Evolutionary conservation across 2,797 vertebrate species (phyloP).

Genomic region (Furcifer pardalis): DNA sequence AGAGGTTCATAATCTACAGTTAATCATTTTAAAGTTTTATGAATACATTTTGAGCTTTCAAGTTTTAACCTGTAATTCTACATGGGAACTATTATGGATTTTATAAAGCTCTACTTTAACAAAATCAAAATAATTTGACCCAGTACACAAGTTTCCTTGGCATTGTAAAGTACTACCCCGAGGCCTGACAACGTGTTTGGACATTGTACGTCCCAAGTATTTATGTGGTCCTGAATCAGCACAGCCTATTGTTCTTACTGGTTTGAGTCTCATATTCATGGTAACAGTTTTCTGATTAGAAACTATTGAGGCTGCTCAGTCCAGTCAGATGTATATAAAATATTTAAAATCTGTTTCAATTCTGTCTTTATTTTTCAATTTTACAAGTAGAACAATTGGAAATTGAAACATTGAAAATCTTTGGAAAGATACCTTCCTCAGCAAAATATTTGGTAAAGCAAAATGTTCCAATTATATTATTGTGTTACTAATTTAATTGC

Average conservation of each 20-base stretch:
- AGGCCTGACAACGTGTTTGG: not conserved
- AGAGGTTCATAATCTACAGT: conserved; percentile 15
- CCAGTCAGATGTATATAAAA: not conserved
- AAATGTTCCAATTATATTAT: not conserved
- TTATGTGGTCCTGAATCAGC: not conserved
- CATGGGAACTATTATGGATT: not conserved
- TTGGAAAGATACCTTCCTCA: not conserved
- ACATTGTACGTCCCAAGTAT: not conserved
- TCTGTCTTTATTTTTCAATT: too few species aligned
- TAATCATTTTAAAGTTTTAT: conserved; percentile 29
- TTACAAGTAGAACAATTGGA: too few species aligned
- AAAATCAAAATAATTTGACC: not conserved
- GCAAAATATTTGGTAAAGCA: not conserved
- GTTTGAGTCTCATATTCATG: not conserved
- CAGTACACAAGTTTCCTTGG: not conserved
- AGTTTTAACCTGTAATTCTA: not conserved
- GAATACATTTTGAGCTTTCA: not conserved
- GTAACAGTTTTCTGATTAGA: not conserved
- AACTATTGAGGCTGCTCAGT: not conserved
- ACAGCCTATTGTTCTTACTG: not conserved
- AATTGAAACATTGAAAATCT: too few species aligned
- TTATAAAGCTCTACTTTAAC: not conserved
- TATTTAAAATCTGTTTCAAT: too few species aligned
- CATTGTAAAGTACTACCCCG: not conserved
- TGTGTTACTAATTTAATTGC: not conserved